phyloP scores from a whole-genome alignment of 2,888 invertebrate species.

The Capitulum mitella region DNA sequence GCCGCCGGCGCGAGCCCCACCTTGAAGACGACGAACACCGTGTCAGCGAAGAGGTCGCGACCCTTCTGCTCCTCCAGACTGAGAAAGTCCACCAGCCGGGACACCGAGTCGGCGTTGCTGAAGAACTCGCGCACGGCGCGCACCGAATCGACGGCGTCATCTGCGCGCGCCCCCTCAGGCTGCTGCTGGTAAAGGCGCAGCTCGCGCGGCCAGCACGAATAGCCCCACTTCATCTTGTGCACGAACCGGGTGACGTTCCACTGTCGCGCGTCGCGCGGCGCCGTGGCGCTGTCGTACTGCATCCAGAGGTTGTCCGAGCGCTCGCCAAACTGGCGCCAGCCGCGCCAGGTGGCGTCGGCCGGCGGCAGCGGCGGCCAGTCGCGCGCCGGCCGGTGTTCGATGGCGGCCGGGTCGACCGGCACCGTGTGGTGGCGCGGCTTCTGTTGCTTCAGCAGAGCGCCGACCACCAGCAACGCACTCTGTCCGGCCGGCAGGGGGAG shows the following conservation, averaged over 20 bases:
- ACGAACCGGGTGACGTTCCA: conserved; percentile 67
- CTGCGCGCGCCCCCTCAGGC: conserved; percentile 53
- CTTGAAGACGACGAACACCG: conserved; percentile 63
- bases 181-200: conserved; percentile 60
- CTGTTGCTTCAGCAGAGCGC: conserved; percentile 61
- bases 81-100: conserved; percentile 61
- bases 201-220: conserved; percentile 53
- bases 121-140: conserved; percentile 53
- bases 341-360: not conserved
- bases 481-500: not conserved
- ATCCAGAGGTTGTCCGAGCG: conserved; percentile 67
- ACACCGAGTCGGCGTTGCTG: conserved; percentile 56
- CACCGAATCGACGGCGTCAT: conserved; percentile 39
- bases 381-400: not conserved
- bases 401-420: conserved; percentile 51
- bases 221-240: conserved; percentile 57
- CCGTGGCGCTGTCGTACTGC: conserved; percentile 55
- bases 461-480: conserved; percentile 45
- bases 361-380: not conserved
- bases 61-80: conserved; percentile 81
- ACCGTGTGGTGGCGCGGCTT: conserved; percentile 59
- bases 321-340: conserved; percentile 42
- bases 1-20: too few relatives aligned
- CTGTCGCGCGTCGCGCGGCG: conserved; percentile 57
- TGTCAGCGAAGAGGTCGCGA: conserved; percentile 66